Base-by-base conservation (phyloP, 2,113 vertebrate genomes). In the zebrafish (Danio rerio) region DNA sequence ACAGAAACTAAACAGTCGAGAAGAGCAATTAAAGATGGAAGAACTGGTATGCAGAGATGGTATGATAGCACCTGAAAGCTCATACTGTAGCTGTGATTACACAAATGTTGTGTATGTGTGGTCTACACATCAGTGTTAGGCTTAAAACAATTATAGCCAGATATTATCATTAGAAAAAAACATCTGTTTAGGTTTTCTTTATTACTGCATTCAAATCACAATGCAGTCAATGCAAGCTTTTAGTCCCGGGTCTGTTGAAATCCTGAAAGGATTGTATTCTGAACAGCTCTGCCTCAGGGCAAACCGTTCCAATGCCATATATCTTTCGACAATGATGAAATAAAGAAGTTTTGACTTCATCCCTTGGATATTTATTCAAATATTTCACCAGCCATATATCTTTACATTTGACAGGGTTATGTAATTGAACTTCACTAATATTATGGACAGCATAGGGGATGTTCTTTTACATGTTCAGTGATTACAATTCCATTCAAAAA, bases 11-110 rank as follows among this genome's bases (percentile, higher is more conserved):
- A 72, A 72, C 21, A 72, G 50, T 10, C 16, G 70, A 75, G 55
- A 75, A 47, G 16, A 47, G 73, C 73, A 59, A 75, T 75, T 75
- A 75, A 75, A 61, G 42, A 75, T 75, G n/a, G n/a, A 47, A 75
- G 55, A 75, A 59, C 42, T 59, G 72, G n/a, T 59, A 5, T 21
- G 55, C 55, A 75, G 40, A 47, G 42, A 75, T 74, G 55, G 70
- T 56, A 16, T 20, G 40, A 75, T 12, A 5, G 12, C 47, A 52
- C 18, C 18, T 52, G 16, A 55, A 42, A 74, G 15, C 70, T 56
- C 31, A 31, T 31, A 31, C 31, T 31, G 15, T 7, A 18, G 72
- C 72, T 45, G 55, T 43, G 31, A 18, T 20, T 18, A 45, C 40
- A 74, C 20, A 73, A 16, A 40, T 31, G 53, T 20, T 58, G 40